Evolutionary conservation across 92 coral and sea anemone species (phyloP).

Genomic region (Heliopora coerulea): DNA sequence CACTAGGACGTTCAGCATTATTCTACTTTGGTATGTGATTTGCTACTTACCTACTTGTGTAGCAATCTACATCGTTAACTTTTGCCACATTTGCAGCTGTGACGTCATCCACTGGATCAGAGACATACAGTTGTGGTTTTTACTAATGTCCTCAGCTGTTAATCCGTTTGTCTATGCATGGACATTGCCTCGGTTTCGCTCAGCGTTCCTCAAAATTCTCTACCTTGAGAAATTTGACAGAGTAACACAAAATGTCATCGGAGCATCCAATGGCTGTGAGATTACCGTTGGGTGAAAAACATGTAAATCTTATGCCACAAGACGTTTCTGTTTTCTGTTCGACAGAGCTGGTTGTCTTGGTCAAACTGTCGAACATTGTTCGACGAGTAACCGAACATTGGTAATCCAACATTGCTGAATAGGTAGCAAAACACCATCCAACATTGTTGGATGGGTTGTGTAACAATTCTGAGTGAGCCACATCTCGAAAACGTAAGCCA

Average conservation of each 20-base stretch:
- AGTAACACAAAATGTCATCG: background rate
- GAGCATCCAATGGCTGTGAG: conserved; percentile 3
- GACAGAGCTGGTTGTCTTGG: too few relatives aligned
- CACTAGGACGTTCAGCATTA: conserved; percentile 27
- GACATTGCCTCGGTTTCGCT: conserved; percentile 39
- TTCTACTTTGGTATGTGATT: conserved; percentile 31
- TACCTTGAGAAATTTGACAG: conserved; percentile 9
- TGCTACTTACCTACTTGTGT: conserved; percentile 24
- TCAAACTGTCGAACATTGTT: too few relatives aligned
- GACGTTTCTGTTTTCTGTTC: too few relatives aligned
- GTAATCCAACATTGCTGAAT: too few relatives aligned
- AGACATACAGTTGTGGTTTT: conserved; percentile 24
- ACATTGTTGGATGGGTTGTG: too few relatives aligned
- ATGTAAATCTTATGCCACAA: too few relatives aligned
- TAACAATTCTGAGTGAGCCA: too few relatives aligned
- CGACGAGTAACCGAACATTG: too few relatives aligned
- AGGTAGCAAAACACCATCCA: too few relatives aligned
- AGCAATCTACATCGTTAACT: conserved; percentile 22
- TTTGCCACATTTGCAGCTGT: conserved; percentile 27
- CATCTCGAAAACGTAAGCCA: too few relatives aligned
- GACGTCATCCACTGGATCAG: conserved; percentile 32
- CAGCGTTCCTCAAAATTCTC: conserved; percentile 31
- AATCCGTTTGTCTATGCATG: conserved; percentile 32
- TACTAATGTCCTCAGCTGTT: conserved; percentile 28
- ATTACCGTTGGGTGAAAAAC: too few relatives aligned